A percentile compares a stretch with the other conserved stretches of the same genome.
Conservation (phyloP, 2,888 invertebrate genomes). For the Trachelus iudaicus region DNA sequence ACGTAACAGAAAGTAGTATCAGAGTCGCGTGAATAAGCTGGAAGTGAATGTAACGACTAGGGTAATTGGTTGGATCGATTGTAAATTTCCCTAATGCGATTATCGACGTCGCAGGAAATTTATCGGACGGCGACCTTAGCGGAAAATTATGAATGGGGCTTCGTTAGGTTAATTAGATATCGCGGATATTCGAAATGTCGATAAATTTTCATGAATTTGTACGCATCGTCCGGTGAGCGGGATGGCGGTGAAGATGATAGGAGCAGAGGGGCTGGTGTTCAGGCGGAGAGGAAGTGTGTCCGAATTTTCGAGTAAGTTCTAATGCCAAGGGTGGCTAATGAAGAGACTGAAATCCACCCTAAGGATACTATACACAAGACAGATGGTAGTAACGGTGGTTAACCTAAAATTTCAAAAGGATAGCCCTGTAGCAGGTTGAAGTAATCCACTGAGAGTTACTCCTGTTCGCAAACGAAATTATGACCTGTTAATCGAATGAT, state of each 20-base stretch:
- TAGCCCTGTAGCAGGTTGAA: neutral
- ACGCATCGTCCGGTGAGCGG: neutral
- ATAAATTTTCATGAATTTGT: neutral
- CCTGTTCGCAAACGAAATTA: neutral
- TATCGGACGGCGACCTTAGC: neutral
- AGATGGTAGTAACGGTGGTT: neutral
- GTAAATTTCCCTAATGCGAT: neutral
- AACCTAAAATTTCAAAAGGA: neutral
- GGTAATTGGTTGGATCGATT: neutral
- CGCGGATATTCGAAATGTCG: neutral
- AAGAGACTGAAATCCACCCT: neutral
- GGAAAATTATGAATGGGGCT: neutral
- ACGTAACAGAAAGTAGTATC: neutral
- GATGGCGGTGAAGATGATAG: no score
- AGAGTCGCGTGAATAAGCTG: neutral
- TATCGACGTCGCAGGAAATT: neutral
- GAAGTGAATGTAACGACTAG: neutral
- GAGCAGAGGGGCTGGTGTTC: no score
- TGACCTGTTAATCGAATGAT: neutral
- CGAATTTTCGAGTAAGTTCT: neutral
- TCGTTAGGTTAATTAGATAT: slow-evolving; percentile 3
- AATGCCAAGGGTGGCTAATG: neutral
- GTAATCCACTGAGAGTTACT: neutral
- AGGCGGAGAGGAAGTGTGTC: neutral
- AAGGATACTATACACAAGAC: neutral